Evolutionary conservation across 2,888 invertebrate genomes (phyloP), one percentile per base, ranked within the genome.

Genomic region (Sisyra terminalis): DNA sequence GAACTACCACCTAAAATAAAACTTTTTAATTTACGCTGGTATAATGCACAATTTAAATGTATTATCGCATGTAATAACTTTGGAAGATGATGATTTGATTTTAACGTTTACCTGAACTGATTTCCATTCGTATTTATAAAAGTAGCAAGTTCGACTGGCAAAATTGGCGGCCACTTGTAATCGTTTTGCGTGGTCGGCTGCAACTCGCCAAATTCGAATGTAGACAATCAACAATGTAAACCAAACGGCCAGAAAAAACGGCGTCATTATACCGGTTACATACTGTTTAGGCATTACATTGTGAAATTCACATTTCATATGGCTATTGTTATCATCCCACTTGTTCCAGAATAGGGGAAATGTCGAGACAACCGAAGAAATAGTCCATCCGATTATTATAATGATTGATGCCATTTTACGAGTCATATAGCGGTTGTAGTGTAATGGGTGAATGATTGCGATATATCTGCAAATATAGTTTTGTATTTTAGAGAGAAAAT

Each of bases 321-420:
- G 5, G 3, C 24, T 7, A 24, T 24, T 24, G 24, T 24, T 24
- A 15, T 52, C 46, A 16, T 67, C 64, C 76, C 79, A 86, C 49
- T 74, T 73, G 60, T 86, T 85, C 83, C 83, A 85, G 59, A 81
- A 78, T 48, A 80, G 66, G 1, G 83, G 81, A 44, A 82, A 70
- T 44, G 72, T 69, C 47, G 82, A 76, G 47, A 83, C 65, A 47
- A 71, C 63, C 17, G 77, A 65, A 1, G 83, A 77, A 40, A 71
- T 59, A 2, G 71, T 59, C 83, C 84, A 85, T 24, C 76, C 79
- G 45, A 71, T 57, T 38, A 70, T 63, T 58, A 83, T 76, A 41
- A 80, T 68, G 40, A 70, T 54, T 44, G 71, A 55, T 18, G 79
- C 78, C 43, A 73, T 67, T 50, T 71, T 64, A 52, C 74, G 75